These are phyloP conservation scores for Myrmecobius fasciatus DNA, from an alignment of 2,113 vertebrate genomes.

Conservation along the genomic window DNA sequence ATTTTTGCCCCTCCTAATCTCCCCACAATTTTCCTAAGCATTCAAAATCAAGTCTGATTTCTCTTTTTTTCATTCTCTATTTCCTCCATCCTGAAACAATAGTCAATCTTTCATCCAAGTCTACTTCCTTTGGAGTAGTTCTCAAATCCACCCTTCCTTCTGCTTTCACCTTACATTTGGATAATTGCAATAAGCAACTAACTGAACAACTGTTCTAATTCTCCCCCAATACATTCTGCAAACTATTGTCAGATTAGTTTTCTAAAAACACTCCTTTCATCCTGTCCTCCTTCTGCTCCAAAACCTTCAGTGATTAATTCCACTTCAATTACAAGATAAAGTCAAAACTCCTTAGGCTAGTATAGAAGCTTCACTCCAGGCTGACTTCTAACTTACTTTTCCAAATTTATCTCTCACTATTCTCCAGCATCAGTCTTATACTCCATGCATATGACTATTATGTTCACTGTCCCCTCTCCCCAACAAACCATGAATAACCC, in stretches of 20 bases:
- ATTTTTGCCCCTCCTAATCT: neutral
- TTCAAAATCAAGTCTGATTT: neutral
- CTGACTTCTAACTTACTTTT: neutral
- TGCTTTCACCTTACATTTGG: neutral
- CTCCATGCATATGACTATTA: neutral
- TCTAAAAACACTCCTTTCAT: neutral
- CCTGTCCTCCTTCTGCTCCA: neutral
- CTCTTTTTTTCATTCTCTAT: neutral
- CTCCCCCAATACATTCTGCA: neutral
- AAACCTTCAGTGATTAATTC: neutral
- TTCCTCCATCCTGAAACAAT: neutral
- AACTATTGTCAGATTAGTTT: neutral
- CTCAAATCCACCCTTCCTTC: neutral
- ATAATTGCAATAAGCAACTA: neutral
- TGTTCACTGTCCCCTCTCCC: neutral
- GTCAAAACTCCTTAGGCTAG: neutral
- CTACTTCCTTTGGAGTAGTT: neutral
- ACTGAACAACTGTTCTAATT: neutral
- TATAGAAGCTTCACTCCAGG: neutral
- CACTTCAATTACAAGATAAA: neutral
- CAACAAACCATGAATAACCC: neutral
- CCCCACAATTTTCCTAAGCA: conserved; percentile 8
- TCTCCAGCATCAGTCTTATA: neutral
- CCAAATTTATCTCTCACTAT: neutral
- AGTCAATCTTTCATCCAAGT: neutral